These are phyloP conservation scores for Myiopsitta monachus DNA, from an alignment of 2,113 vertebrate genomes.

Conservation along the genomic window DNA sequence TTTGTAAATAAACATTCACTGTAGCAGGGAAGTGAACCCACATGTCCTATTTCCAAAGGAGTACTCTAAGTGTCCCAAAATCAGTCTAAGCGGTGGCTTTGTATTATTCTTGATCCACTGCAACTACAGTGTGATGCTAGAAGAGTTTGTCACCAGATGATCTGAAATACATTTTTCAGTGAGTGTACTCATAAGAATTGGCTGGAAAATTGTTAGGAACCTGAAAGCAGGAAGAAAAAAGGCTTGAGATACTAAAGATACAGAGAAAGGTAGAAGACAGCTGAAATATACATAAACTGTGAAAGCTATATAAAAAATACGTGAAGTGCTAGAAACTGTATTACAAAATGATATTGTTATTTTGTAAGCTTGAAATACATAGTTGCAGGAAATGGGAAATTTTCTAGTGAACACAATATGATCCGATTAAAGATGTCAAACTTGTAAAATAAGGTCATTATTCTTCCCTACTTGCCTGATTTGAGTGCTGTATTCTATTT, in stretches of 20 bases:
- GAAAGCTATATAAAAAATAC: background rate
- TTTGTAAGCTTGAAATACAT: background rate
- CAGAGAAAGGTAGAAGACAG: background rate
- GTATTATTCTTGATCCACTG: background rate
- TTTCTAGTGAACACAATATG: background rate
- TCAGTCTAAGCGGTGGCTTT: background rate
- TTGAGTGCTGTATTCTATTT: background rate
- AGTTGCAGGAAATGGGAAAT: background rate
- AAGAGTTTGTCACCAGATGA: background rate
- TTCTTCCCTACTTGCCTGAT: background rate
- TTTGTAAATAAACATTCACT: background rate
- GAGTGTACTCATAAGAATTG: fast-evolving
- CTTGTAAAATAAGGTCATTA: background rate
- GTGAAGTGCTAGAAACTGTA: background rate
- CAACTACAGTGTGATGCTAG: background rate
- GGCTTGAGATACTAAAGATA: background rate
- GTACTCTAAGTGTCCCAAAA: background rate
- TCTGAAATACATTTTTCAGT: background rate
- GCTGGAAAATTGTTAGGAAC: background rate
- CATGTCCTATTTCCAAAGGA: background rate
- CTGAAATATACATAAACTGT: background rate
- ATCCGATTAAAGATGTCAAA: background rate
- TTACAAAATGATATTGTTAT: background rate
- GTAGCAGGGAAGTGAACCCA: background rate
- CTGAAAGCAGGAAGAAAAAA: background rate